Evolutionary conservation across 2,888 invertebrate genomes (phyloP).

Genomic region (Ochropleura plecta): DNA sequence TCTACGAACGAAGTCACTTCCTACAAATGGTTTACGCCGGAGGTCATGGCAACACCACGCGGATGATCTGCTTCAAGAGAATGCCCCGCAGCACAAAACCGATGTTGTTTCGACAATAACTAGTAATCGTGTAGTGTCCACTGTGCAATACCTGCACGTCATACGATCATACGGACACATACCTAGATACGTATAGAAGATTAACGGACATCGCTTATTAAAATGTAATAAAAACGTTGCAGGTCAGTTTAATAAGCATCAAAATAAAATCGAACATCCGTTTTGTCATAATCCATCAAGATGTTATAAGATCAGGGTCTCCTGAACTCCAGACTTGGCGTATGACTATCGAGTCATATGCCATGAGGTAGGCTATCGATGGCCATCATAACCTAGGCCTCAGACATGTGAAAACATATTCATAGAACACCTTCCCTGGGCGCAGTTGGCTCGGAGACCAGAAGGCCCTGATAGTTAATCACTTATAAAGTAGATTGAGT

Average conservation of each 20-base stretch:
- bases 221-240: background rate
- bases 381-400: too few species aligned
- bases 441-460: background rate
- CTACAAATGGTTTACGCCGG: conserved; percentile 2
- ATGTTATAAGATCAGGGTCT: background rate
- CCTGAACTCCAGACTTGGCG: background rate
- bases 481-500: background rate
- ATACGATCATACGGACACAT: background rate
- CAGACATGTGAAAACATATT: background rate
- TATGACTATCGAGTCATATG: too few species aligned
- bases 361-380: too few species aligned
- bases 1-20: conserved; percentile 10
- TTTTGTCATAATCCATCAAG: background rate
- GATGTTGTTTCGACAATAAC: background rate
- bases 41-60: background rate
- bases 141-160: background rate
- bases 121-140: background rate
- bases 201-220: background rate
- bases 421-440: background rate
- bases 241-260: background rate
- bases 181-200: background rate
- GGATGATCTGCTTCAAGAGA: background rate
- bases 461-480: background rate
- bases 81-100: conserved; percentile 7
- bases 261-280: background rate